A percentile compares a stretch with the other conserved stretches of the same genome.
phyloP scores from a whole-genome alignment of 2,113 vertebrate species.

The Colossoma macropomum region DNA sequence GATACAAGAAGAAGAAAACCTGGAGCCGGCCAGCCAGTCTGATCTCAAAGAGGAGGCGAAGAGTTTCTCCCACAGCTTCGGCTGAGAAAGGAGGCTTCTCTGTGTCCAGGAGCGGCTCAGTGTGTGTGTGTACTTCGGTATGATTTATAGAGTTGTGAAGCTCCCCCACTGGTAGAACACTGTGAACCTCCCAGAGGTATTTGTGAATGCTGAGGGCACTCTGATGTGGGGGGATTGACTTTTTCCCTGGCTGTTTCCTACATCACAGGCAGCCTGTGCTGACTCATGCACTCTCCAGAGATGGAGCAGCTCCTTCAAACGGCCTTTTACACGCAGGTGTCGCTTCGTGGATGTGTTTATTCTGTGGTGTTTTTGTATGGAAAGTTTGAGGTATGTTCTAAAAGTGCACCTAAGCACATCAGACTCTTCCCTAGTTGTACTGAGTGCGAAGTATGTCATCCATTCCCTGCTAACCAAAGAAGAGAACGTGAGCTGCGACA shows the following conservation, averaged over 20 bases:
- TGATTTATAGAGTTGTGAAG: slow-evolving; percentile 30
- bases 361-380: background rate
- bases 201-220: slow-evolving; percentile 28
- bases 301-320: background rate
- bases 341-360: background rate
- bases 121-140: background rate
- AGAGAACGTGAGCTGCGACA: background rate
- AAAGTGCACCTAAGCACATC: background rate
- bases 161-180: slow-evolving; percentile 22
- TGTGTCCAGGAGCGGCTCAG: background rate
- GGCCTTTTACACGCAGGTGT: slow-evolving; percentile 16
- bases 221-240: slow-evolving; percentile 29
- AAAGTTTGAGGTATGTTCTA: background rate
- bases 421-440: background rate
- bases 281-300: slow-evolving; percentile 30
- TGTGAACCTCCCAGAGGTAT: slow-evolving; percentile 27
- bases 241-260: slow-evolving; percentile 28
- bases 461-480: background rate
- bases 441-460: background rate
- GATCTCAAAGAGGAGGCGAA: slow-evolving; percentile 20
- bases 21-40: background rate
- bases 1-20: background rate
- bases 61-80: slow-evolving; percentile 15
- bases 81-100: slow-evolving; percentile 13
- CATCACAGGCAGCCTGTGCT: slow-evolving; percentile 18